These are phyloP conservation scores for Dromiciops gliroides DNA, from an alignment of 2,113 vertebrate genomes.

Conservation along the genomic window DNA sequence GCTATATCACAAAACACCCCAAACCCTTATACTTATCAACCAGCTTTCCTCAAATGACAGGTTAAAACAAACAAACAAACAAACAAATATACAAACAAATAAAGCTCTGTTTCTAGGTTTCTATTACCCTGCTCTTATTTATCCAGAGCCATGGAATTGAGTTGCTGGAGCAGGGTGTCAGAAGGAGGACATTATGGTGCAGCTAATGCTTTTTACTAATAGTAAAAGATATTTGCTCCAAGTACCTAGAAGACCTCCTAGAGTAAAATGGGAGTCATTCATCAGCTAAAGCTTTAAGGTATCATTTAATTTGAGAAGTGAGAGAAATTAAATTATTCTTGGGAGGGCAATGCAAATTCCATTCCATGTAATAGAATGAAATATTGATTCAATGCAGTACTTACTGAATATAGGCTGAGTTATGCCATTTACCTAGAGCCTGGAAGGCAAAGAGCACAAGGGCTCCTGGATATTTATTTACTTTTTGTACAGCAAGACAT, in stretches of 20 bases:
- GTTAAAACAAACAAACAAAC: slow-evolving; percentile 49
- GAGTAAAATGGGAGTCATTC: slow-evolving; percentile 63
- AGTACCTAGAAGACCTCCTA: slow-evolving; percentile 76
- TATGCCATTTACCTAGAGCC: slow-evolving; percentile 52
- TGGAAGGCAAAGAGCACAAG: slow-evolving; percentile 46
- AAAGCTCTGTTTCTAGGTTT: slow-evolving; percentile 56
- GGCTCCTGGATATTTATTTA: slow-evolving; percentile 68
- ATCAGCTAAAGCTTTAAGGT: slow-evolving; percentile 80
- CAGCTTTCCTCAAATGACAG: slow-evolving; percentile 58
- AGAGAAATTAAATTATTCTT: slow-evolving; percentile 80
- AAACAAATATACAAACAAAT: neutral
- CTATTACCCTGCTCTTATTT: slow-evolving; percentile 77
- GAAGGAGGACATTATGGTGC: slow-evolving; percentile 68
- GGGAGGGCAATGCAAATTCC: slow-evolving; percentile 69
- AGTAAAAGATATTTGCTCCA: slow-evolving; percentile 73
- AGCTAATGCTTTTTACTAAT: slow-evolving; percentile 81
- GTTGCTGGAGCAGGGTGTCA: slow-evolving; percentile 72
- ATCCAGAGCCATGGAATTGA: slow-evolving; percentile 75
- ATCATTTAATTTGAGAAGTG: slow-evolving; percentile 81
- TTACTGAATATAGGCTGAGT: slow-evolving; percentile 68
- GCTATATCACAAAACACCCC: no score
- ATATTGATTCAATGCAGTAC: slow-evolving; percentile 75
- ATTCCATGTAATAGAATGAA: slow-evolving; percentile 75
- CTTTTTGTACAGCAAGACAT: slow-evolving; percentile 63
- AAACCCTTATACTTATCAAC: no score